A percentile compares a stretch with the other conserved stretches of the same genome.
Evolutionary conservation across 2,113 vertebrate species (phyloP).

Genomic region (Crotalus helleri): DNA sequence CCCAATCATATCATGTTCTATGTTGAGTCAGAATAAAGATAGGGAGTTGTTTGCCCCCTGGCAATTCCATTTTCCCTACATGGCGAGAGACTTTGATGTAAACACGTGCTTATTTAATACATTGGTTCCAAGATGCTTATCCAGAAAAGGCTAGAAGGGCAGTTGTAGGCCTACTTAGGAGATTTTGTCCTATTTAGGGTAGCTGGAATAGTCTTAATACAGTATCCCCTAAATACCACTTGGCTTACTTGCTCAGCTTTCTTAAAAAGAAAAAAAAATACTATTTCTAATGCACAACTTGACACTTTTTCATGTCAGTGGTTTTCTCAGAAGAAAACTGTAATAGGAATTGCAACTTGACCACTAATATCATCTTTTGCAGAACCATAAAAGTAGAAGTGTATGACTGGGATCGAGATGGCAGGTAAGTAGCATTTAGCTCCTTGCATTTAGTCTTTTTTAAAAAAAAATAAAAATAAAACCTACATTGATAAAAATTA

Average conservation of each 20-base stretch:
- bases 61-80: not conserved
- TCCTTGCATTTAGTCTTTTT: not conserved
- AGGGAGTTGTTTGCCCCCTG: not conserved
- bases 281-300: slow-evolving; percentile 14
- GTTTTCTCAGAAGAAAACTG: slow-evolving; percentile 1
- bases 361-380: slow-evolving; percentile 41
- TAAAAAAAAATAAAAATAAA: not conserved
- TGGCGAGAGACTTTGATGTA: not conserved
- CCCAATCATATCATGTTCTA: not conserved
- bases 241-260: not conserved
- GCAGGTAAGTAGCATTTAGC: slow-evolving; percentile 75
- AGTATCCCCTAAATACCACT: not conserved
- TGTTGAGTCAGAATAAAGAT: not conserved
- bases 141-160: not conserved
- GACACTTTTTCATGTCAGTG: not conserved
- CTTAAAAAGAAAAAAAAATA: not conserved
- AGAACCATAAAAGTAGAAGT: slow-evolving; percentile 96
- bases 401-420: slow-evolving; percentile 93
- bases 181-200: not conserved
- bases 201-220: not conserved
- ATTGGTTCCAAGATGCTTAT: not conserved
- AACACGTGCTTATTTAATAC: not conserved
- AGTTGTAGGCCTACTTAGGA: not conserved
- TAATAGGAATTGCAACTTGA: not conserved
- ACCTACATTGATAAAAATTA: not conserved